These are phyloP conservation scores for Aporophyla lueneburgensis DNA, from an alignment of 2,888 invertebrate species.

Conservation along the genomic window DNA sequence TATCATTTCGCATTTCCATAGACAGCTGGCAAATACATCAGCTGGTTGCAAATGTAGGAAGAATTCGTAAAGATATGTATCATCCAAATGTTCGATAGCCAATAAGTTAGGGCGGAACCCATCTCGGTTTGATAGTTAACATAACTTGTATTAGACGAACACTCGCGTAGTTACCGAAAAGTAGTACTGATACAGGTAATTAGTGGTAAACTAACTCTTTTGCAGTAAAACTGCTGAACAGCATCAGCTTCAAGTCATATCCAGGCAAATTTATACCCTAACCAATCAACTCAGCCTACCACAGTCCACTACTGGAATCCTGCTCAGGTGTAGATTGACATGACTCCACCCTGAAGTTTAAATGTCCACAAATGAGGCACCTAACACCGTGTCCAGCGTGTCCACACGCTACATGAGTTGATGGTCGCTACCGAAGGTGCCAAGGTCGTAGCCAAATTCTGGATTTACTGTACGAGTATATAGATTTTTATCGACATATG, in stretches of 20 bases:
- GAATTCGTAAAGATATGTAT: background rate
- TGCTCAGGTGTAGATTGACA: too few species aligned
- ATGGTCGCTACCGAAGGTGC: too few species aligned
- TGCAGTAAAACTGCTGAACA: background rate
- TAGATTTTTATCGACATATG: too few species aligned
- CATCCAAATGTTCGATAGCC: background rate
- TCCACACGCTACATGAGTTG: too few species aligned
- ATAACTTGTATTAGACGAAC: background rate
- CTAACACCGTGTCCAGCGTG: too few species aligned
- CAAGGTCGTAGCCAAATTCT: too few species aligned
- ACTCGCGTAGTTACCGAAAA: background rate
- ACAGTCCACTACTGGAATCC: too few species aligned
- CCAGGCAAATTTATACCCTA: background rate
- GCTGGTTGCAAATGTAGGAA: background rate
- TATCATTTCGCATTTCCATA: background rate
- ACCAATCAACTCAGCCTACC: too few species aligned
- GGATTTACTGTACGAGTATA: too few species aligned
- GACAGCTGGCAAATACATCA: background rate
- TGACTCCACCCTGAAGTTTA: too few species aligned
- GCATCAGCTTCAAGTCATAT: background rate
- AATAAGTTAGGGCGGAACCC: background rate
- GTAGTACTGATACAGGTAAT: background rate
- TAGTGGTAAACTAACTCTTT: background rate
- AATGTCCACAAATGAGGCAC: too few species aligned
- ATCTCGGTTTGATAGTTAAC: background rate